Base-by-base conservation (phyloP, 2,113 vertebrate species). In the Trogon melanurus region DNA sequence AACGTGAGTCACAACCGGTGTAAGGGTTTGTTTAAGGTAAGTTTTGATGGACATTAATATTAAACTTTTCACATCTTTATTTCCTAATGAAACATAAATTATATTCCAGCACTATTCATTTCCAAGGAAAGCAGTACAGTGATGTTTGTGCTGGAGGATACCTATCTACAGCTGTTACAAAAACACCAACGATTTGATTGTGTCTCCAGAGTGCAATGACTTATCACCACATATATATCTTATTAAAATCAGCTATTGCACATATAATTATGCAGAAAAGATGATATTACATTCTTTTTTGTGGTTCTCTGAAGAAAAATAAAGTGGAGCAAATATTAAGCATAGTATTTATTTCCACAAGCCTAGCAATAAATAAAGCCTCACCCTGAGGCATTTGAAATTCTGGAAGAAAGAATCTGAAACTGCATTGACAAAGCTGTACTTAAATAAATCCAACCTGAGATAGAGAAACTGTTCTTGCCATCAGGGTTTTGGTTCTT, bases 401-500 rank as follows among this genome's bases (percentile, higher is more conserved):
- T 85, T 85, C 79, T 67, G 34, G 32, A 66, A 90, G 41, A 18
- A 75, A 73, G 16, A 67, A 84, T 72, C n/a, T 89, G 41, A 86
- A 84, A 66, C 48, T 44, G 54, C 53, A 53, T 2, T 71, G 73
- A 91, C 85, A 84, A 74, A 82, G 36, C 19, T 56, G 6, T 62
- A 79, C 58, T 78, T 82, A 82, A 94, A 93, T 81, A 71, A 69
- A 92, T 73, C 93, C 57, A 92, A 99, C 99, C 99, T 99, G 99
- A 92, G 99, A 99, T 1, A 99, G 98, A 12, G 99, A 99, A 14
- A 97, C 99, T 0, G 99, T 99, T 97, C 98, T 99, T 97, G 99
- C 98, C 99, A 99, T 99, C 85, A 99, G 98, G 27, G 97, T 99
- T 98, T 99, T 99, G 74, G 99, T 99, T 96, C 98, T 99, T 95